Conservation (phyloP, 2,888 invertebrate species). For the Hirudinaria manillensis region DNA sequence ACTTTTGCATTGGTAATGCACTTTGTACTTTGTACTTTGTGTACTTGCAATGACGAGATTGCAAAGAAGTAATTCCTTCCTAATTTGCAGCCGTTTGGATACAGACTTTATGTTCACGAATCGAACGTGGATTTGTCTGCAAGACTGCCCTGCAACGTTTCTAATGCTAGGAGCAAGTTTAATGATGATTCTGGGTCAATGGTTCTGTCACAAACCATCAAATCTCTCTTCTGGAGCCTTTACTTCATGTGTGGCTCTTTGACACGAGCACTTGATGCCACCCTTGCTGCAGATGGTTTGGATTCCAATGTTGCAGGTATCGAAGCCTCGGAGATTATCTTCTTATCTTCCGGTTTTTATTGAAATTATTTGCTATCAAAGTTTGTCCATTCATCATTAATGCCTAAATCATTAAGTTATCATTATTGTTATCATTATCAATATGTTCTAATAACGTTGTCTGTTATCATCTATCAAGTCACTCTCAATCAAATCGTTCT, state of each 20-base stretch:
- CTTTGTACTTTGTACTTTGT: not conserved
- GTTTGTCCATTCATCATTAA: no score
- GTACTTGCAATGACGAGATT: not conserved
- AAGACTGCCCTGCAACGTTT: not conserved
- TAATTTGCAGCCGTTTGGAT: no score
- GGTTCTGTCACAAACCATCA: not conserved
- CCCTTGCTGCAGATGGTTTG: not conserved
- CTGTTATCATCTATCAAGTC: no score
- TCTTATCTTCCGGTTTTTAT: no score
- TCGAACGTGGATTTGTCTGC: not conserved
- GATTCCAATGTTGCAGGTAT: no score
- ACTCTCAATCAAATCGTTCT: no score
- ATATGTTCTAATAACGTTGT: no score
- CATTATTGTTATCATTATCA: no score
- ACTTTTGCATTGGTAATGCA: not conserved
- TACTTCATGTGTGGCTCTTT: not conserved
- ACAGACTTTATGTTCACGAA: not conserved
- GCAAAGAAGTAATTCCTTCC: no score
- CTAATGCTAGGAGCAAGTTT: not conserved
- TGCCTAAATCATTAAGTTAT: no score
- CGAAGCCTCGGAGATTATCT: no score
- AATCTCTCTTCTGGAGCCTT: not conserved
- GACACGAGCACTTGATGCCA: not conserved
- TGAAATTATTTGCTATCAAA: no score
- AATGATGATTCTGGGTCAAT: not conserved